Percentiles rank a stretch among this genome's conserved stretches.
These are phyloP conservation scores for Scaptomyza reducta DNA, from an alignment of 2,888 invertebrate species.

Conservation along the genomic window DNA sequence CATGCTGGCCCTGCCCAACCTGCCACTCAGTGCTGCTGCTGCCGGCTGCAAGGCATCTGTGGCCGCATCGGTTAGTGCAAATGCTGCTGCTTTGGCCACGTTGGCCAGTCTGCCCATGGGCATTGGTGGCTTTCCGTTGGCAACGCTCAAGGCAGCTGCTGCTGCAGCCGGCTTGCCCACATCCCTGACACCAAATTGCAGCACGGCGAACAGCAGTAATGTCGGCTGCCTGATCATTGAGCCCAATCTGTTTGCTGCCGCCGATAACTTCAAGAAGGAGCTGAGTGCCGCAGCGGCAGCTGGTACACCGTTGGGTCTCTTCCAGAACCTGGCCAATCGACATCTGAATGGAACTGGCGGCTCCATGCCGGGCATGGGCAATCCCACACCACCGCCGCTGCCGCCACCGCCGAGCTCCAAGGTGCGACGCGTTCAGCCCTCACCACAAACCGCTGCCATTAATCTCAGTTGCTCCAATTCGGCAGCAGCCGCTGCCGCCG, in stretches of 20 bases:
- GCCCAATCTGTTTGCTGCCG: conserved; percentile 79
- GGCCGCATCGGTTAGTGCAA: conserved; percentile 42
- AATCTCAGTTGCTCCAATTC: conserved; percentile 76
- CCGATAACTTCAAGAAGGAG: conserved; percentile 81
- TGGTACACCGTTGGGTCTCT: conserved; percentile 72
- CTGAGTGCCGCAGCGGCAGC: conserved; percentile 75
- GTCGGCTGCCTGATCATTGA: conserved; percentile 81
- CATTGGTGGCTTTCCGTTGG: conserved; percentile 66
- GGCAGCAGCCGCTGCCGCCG: conserved; percentile 6
- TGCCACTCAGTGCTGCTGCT: conserved; percentile 50
- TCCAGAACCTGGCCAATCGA: conserved; percentile 73
- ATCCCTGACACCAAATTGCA: conserved; percentile 67
- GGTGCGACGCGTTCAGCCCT: conserved; percentile 79
- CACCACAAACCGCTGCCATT: conserved; percentile 80
- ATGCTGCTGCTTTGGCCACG: conserved; percentile 54
- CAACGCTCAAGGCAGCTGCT: conserved; percentile 66
- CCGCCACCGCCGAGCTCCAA: conserved; percentile 61
- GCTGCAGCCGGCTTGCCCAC: conserved; percentile 67
- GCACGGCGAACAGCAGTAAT: conserved; percentile 60
- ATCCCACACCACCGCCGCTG: conserved; percentile 63
- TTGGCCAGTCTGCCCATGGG: conserved; percentile 60
- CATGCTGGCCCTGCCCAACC: conserved; percentile 69
- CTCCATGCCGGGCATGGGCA: conserved; percentile 22
- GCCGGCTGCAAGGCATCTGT: conserved; percentile 38
- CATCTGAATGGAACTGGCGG: conserved; percentile 51